A percentile compares a stretch with the other conserved stretches of the same genome.
phyloP scores from a whole-genome alignment of 2,888 invertebrate species.

The Buathra laborator region DNA sequence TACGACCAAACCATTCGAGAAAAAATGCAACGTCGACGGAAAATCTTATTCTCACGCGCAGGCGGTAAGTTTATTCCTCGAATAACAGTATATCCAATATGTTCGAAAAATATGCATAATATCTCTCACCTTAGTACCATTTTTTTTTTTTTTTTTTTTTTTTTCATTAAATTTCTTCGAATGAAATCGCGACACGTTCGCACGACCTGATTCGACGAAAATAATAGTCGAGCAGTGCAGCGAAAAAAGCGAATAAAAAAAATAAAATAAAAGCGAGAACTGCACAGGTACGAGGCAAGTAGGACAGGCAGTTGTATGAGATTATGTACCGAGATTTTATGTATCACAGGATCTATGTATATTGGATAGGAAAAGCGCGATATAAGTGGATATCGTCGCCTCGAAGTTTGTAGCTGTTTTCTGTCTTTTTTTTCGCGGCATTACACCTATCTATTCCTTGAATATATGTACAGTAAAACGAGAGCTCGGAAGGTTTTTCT shows the following conservation, averaged over 20 bases:
- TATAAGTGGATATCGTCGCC: neutral
- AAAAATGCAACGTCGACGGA: constrained; percentile 80
- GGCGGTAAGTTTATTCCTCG: constrained; percentile 74
- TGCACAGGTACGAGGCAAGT: neutral
- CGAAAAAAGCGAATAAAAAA: neutral
- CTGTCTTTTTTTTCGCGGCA: constrained; percentile 1
- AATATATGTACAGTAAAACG: neutral
- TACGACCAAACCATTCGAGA: constrained; percentile 77
- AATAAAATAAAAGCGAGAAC: neutral
- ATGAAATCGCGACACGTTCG: constrained; percentile 1
- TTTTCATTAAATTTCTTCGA: neutral
- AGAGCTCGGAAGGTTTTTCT: constrained; percentile 15
- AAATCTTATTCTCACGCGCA: constrained; percentile 81
- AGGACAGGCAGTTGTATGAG: neutral
- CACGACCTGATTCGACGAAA: constrained; percentile 1
- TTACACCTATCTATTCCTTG: neutral
- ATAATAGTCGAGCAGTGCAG: neutral
- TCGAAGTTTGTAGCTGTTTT: constrained; percentile 14
- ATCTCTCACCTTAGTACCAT: neutral
- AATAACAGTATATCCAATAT: neutral
- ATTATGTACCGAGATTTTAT: constrained; percentile 4
- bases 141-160: neutral
- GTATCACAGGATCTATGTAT: neutral
- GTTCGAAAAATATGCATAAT: neutral
- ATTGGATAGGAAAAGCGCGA: neutral